These are phyloP conservation scores for Diadromus collaris DNA, from an alignment of 2,888 invertebrate species.

Conservation along the genomic window DNA sequence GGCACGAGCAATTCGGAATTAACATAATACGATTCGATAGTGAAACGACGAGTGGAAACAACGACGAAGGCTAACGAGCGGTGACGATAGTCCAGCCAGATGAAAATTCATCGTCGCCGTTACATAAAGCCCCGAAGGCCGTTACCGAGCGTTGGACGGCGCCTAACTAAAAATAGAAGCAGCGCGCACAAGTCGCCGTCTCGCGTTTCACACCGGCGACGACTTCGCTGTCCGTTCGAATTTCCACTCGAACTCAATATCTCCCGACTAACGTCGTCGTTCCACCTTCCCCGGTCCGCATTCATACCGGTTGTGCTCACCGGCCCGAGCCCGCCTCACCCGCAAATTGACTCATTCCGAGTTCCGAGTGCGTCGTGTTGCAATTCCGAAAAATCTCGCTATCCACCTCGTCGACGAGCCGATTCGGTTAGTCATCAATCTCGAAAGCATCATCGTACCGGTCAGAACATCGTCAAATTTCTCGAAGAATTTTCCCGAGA, in stretches of 20 bases:
- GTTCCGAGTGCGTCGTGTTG: no score
- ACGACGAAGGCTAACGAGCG: neutral
- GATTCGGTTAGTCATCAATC: no score
- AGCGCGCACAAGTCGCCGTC: conserved; percentile 68
- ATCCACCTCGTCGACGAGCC: no score
- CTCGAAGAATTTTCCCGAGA: no score
- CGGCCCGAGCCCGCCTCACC: neutral
- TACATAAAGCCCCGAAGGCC: conserved; percentile 40
- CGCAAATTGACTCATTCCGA: neutral
- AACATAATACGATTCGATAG: neutral
- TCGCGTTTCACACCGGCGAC: conserved; percentile 68
- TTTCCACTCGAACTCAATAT: conserved; percentile 53
- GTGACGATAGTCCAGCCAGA: neutral
- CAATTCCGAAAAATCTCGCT: no score
- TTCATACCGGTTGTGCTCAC: neutral
- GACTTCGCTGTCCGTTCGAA: conserved; percentile 46
- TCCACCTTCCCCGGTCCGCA: conserved; percentile 22
- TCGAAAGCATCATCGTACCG: no score
- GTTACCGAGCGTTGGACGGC: conserved; percentile 40
- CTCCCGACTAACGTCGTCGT: conserved; percentile 23
- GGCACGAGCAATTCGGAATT: neutral
- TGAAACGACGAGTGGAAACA: neutral
- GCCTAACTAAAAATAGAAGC: conserved; percentile 74
- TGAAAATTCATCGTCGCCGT: conserved; percentile 13
- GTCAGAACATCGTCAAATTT: no score